Conservation (phyloP, 1,140 invertebrate species). For the Nasonia vitripennis region DNA sequence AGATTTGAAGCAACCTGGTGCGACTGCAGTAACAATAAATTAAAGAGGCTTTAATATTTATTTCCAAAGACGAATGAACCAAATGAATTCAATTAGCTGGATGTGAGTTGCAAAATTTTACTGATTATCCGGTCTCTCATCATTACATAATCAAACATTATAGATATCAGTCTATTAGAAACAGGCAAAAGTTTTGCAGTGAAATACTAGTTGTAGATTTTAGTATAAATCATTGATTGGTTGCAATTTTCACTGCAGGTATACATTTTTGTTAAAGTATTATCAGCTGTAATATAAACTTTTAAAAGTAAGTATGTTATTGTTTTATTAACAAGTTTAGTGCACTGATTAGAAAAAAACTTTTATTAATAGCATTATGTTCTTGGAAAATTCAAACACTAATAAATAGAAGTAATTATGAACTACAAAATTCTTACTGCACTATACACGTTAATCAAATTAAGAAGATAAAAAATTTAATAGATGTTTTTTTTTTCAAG, state of each 20-base stretch:
- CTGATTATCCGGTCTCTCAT: background rate
- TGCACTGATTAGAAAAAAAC: background rate
- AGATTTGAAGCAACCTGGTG: background rate
- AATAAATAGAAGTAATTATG: background rate
- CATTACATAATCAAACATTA: too few relatives aligned
- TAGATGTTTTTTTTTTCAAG: conserved; percentile 11
- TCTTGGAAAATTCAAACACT: background rate
- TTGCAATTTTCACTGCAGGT: background rate
- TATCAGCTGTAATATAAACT: conserved; percentile 25
- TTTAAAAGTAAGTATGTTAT: background rate
- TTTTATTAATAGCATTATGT: background rate
- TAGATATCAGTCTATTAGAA: too few relatives aligned
- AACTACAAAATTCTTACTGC: background rate
- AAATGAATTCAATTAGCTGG: background rate
- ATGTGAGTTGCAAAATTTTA: background rate
- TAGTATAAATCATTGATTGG: background rate
- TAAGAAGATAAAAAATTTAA: conserved; percentile 8
- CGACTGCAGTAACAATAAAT: background rate
- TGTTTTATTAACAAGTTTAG: conserved; percentile 2
- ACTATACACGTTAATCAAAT: conserved; percentile 14
- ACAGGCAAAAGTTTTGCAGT: too few relatives aligned
- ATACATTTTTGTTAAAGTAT: background rate
- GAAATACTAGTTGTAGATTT: too few relatives aligned
- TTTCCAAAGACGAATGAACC: background rate
- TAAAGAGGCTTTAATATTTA: background rate